Evolutionary conservation across 2,797 vertebrate genomes (phyloP), one percentile per base, ranked within the genome.

Genomic region (Periparus ater): DNA sequence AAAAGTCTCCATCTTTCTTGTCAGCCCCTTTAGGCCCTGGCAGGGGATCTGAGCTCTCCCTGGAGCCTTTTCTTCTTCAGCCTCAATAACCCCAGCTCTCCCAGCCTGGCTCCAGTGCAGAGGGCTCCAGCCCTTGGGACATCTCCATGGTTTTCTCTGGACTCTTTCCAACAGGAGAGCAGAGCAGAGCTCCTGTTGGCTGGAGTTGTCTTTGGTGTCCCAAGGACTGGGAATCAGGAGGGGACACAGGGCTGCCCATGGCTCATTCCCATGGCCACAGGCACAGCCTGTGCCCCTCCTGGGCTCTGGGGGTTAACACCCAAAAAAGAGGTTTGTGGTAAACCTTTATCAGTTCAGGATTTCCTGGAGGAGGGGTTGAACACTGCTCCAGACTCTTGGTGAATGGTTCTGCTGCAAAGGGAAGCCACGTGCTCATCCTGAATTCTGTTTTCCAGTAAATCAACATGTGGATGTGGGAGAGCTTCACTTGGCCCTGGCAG

Each of bases 401-500:
- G 42, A n/a, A 23, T 3, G 34, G 17, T 25, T 70, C 58, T 60
- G 40, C 22, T 50, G 34, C 40, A 10, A 45, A 44, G 45, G 23
- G 55, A 30, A 44, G 54, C 16, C n/a, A 38, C 0, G 1, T 8
- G 17, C 42, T 75, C 25, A 16, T n/a, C 34, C 19, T 44, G 32
- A 53, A 54, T 32, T 18, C 40, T 13, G 2, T 44, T 67, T 21
- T 14, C 15, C 15, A 38, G 5, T 34, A 42, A 62, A 42, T 15
- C 4, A 21, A 21, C 32, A 47, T 2, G 1, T 1, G 8, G 30
- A 1, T 3, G 0, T 27, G 18, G 36, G 76, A 61, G 8, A 23
- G 14, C 17, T 75, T 42, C 3, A 2, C 30, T 54, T 45, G 36
- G 6, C 17, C 13, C 4, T 23, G 26, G 17, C 51, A 20, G 36